Evolutionary conservation across 2,113 vertebrate species (phyloP), one percentile per base, ranked within the genome.

Genomic region (Hypocryptadius cinnamomeus): DNA sequence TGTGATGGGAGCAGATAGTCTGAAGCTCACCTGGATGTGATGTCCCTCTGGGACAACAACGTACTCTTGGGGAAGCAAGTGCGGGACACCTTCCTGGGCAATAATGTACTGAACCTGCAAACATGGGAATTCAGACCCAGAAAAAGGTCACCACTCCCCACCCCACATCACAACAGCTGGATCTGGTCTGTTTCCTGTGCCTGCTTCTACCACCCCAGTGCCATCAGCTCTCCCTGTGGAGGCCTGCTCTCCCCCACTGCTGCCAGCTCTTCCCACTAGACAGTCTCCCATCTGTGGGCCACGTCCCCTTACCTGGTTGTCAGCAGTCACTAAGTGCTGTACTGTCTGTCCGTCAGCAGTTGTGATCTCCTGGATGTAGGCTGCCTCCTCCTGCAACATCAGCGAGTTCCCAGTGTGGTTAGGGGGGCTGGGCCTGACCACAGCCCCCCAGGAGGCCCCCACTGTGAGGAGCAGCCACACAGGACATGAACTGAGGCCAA

Each of bases 331-430:
- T 65, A 99, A 97, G 82, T 99, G 99, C 97, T 99, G 99, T 30
- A 99, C 98, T 0, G 98, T 99, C 97, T 99, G 99, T 22, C 99
- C 99, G 0, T 99, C 99, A 6, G 99, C 98, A 3, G 99, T 99
- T 5, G 99, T 99, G 85, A 99, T 99, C 95, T 99, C 99, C 93
- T 99, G 99, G 96, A 99, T 99, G 82, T 99, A 99, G 1, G 99
- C 87, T 13, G 98, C 98, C 83, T 99, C 99, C 95, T 99, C 99
- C 99, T 99, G 97, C 89, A 80, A 83, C 10, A 3, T 23, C 72
- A 61, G 16, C 16, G 14, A 72, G 23, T 8, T 7, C 54, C 9
- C 33, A 2, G 21, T 1, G 3, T 53, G 8, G 18, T 76, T 23
- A 16, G 54, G 0, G 10, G 10, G 9, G 7, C 25, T 23, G 37